These are phyloP conservation scores for Physocephala rufipes DNA, from an alignment of 2,888 invertebrate species.

Conservation along the genomic window DNA sequence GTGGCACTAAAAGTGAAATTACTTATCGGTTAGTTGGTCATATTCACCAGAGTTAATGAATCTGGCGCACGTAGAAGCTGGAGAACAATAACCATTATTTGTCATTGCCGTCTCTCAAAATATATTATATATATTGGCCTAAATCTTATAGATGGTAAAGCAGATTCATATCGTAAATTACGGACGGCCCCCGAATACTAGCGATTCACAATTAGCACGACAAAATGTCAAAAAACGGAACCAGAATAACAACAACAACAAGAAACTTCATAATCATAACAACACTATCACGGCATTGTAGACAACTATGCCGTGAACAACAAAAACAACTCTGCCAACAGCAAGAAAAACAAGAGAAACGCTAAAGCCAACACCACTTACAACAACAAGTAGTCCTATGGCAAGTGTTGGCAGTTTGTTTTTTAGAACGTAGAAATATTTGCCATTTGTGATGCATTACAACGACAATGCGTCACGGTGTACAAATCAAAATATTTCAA, in stretches of 20 bases:
- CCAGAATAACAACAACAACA: not conserved
- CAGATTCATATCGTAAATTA: not conserved
- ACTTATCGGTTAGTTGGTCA: no score
- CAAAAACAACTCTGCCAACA: not conserved
- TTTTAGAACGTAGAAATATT: not conserved
- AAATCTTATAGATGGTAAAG: not conserved
- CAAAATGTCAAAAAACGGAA: conserved; percentile 2
- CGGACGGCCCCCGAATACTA: not conserved
- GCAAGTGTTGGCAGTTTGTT: no score
- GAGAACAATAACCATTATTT: no score
- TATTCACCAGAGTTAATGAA: no score
- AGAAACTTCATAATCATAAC: no score
- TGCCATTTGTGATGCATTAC: not conserved
- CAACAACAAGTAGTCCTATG: no score
- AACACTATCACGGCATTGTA: not conserved
- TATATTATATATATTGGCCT: not conserved
- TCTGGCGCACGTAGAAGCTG: no score
- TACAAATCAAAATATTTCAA: conserved; percentile 2
- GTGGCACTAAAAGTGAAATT: no score
- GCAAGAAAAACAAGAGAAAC: no score
- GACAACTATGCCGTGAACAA: not conserved
- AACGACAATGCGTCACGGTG: not conserved
- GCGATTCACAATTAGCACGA: conserved; percentile 10
- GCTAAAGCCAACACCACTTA: no score
- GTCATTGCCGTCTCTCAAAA: no score